Evolutionary conservation across 2,113 vertebrate genomes (phyloP).

Genomic region (Colossoma macropomum): DNA sequence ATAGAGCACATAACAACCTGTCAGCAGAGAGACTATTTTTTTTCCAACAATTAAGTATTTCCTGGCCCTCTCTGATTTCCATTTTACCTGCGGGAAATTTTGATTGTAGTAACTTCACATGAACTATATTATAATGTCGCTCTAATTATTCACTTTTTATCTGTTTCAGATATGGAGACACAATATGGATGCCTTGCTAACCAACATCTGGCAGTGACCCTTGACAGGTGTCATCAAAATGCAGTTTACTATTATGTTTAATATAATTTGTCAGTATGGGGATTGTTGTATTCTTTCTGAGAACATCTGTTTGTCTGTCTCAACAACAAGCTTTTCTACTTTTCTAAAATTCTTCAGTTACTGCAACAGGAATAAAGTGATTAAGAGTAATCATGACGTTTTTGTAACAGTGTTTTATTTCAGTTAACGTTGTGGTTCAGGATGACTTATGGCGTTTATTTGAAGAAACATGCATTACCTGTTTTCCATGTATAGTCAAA

Average conservation of each 20-base stretch:
- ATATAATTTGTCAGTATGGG: constrained; percentile 21
- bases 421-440: background rate
- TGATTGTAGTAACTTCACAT: too few relatives aligned
- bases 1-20: too few relatives aligned
- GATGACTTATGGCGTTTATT: too few relatives aligned
- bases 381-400: background rate
- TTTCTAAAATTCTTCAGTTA: constrained; percentile 34
- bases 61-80: too few relatives aligned
- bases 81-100: too few relatives aligned
- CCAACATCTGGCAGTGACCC: background rate
- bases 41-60: too few relatives aligned
- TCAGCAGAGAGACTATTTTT: too few relatives aligned
- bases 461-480: too few relatives aligned
- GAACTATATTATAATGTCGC: background rate
- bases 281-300: constrained; percentile 7
- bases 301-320: constrained; percentile 15
- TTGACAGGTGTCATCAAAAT: background rate
- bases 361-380: constrained; percentile 35
- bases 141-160: background rate
- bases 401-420: background rate
- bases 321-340: constrained; percentile 38
- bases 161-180: constrained; percentile 39
- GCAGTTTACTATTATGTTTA: constrained; percentile 15
- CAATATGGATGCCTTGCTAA: background rate
- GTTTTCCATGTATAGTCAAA: too few relatives aligned